Percentiles rank a stretch among this genome's conserved stretches.
These are phyloP conservation scores for Copidosoma aretas DNA, from an alignment of 2,888 invertebrate species.

Conservation along the genomic window DNA sequence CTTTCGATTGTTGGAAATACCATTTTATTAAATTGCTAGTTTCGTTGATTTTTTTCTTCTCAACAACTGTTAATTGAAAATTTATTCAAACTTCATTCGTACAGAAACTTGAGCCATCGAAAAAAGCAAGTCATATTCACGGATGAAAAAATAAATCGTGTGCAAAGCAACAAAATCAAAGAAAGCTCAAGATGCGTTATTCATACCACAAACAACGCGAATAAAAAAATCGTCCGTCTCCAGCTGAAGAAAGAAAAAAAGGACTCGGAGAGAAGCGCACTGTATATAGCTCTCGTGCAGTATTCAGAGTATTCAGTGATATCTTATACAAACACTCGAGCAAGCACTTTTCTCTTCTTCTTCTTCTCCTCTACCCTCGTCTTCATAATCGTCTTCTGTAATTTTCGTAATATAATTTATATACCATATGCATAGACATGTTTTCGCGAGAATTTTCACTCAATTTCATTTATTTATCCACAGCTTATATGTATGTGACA, in stretches of 20 bases:
- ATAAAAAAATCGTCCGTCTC: conserved; percentile 9
- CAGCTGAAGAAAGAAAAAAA: background rate
- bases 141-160: background rate
- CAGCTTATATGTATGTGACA: conserved; percentile 27
- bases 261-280: conserved; percentile 16
- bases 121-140: too few species aligned
- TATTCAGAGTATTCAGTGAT: too few species aligned
- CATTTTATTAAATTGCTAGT: conserved; percentile 9
- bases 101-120: too few species aligned
- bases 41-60: conserved; percentile 5
- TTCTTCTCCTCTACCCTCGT: too few species aligned
- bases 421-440: conserved; percentile 4
- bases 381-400: too few species aligned
- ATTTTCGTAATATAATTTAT: background rate
- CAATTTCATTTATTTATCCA: background rate
- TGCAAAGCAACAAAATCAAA: background rate
- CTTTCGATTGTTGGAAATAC: conserved; percentile 15
- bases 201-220: background rate
- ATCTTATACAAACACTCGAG: too few species aligned
- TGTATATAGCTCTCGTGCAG: too few species aligned
- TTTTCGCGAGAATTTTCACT: background rate
- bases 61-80: too few species aligned
- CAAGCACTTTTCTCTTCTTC: too few species aligned
- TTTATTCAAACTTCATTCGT: too few species aligned
- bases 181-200: too few species aligned